Evolutionary conservation across 2,797 vertebrate species (phyloP).

Genomic region (Enoplosus armatus): DNA sequence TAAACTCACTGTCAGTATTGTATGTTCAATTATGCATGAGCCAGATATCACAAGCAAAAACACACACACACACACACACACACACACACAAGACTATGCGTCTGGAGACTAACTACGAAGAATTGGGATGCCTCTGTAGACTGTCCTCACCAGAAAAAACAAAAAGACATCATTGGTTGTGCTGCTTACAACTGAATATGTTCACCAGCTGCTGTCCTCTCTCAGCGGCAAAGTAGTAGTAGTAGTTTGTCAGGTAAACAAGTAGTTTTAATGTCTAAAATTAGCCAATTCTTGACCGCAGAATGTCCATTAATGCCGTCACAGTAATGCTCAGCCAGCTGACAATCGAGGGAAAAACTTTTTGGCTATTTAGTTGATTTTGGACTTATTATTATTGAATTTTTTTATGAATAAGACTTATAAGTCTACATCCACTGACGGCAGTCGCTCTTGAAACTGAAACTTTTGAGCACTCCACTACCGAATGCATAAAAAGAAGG

Average conservation of each 20-base stretch:
- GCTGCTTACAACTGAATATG: neutral
- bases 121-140: neutral
- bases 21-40: constrained; percentile 28
- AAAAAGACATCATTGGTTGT: too few relatives aligned
- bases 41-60: neutral
- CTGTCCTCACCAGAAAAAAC: neutral
- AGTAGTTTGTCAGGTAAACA: too few relatives aligned
- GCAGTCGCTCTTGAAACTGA: neutral
- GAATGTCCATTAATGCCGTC: neutral
- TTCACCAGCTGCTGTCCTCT: too few relatives aligned
- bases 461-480: neutral
- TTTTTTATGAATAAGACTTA: too few relatives aligned
- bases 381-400: neutral
- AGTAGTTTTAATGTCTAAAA: neutral
- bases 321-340: constrained; percentile 3
- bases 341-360: neutral
- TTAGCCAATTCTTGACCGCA: neutral
- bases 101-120: neutral
- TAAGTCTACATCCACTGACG: neutral
- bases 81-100: neutral
- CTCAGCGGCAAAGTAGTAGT: neutral
- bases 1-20: constrained; percentile 17
- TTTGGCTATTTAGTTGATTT: neutral
- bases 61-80: neutral
- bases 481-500: neutral